Evolutionary conservation across 1,140 invertebrate species (phyloP).

Genomic region (Magallana gigas): DNA sequence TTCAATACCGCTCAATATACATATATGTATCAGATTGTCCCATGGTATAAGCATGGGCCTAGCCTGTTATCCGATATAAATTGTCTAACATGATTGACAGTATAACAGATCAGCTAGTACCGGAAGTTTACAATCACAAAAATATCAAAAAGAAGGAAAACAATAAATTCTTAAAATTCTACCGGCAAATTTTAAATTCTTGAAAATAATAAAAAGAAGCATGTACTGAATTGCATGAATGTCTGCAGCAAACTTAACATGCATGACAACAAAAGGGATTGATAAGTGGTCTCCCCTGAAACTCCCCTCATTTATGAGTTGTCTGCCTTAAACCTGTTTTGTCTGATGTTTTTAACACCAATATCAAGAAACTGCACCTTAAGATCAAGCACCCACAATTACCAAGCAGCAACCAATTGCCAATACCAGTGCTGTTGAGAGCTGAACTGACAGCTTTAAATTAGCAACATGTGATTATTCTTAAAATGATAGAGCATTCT

Average conservation of each 20-base stretch:
- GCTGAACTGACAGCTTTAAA: neutral
- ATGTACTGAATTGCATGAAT: neutral
- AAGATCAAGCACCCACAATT: slow-evolving; percentile 24
- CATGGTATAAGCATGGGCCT: too few species aligned
- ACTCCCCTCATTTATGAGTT: neutral
- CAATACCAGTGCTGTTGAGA: neutral
- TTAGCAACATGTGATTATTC: neutral
- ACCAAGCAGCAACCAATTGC: slow-evolving; percentile 5
- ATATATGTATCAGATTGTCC: neutral
- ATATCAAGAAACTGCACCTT: neutral
- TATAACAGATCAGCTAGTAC: too few species aligned
- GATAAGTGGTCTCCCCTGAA: neutral
- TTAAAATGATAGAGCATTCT: neutral
- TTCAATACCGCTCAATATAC: neutral
- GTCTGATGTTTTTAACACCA: slow-evolving; percentile 23
- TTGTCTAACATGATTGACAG: too few species aligned
- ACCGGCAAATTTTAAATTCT: neutral
- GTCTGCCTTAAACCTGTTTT: neutral
- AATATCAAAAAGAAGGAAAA: neutral
- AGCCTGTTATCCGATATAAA: too few species aligned
- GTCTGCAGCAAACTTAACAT: neutral
- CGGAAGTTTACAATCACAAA: neutral
- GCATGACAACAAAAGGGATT: neutral
- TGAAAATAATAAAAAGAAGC: too few species aligned
- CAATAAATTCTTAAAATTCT: neutral